A percentile compares a stretch with the other conserved stretches of the same genome.
These are phyloP conservation scores for Montipora efflorescens DNA, from an alignment of 64 coral and sea anemone genomes.

Conservation along the genomic window DNA sequence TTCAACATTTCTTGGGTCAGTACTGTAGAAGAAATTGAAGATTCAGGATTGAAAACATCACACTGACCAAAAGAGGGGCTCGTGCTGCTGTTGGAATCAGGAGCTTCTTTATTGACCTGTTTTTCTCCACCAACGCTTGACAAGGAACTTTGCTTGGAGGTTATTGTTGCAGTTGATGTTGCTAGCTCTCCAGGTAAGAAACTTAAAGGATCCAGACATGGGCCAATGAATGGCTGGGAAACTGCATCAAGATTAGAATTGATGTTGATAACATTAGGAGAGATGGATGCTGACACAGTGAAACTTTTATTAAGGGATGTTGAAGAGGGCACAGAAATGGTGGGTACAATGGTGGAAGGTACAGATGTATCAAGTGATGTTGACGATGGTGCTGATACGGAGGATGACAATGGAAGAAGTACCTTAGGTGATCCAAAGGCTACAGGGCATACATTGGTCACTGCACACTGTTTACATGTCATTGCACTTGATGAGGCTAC, in stretches of 20 bases:
- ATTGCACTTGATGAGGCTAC: not conserved
- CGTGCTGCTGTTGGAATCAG: not conserved
- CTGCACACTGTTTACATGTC: not conserved
- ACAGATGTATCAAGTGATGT: not conserved
- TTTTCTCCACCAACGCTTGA: not conserved
- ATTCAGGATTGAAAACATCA: constrained; percentile 16
- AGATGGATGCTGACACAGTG: not conserved
- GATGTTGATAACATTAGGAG: not conserved
- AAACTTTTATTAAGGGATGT: constrained; percentile 16
- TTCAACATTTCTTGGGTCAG: constrained; percentile 47
- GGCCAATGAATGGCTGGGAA: not conserved
- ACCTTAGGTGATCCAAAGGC: not conserved
- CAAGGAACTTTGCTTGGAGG: not conserved
- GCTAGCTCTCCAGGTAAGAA: constrained; percentile 2
- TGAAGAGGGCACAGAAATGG: not conserved
- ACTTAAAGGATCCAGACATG: constrained; percentile 4
- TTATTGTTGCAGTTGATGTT: not conserved
- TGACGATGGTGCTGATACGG: not conserved
- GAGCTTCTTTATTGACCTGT: not conserved
- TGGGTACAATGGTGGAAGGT: not conserved
- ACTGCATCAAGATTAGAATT: not conserved
- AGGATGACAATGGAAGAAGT: not conserved
- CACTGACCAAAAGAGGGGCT: not conserved
- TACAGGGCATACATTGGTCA: not conserved
- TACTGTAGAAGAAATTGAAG: constrained; percentile 4